A percentile compares a stretch with the other conserved stretches of the same genome.
phyloP scores from a whole-genome alignment of 2,888 invertebrate species.

The Drosophila infuscata region DNA sequence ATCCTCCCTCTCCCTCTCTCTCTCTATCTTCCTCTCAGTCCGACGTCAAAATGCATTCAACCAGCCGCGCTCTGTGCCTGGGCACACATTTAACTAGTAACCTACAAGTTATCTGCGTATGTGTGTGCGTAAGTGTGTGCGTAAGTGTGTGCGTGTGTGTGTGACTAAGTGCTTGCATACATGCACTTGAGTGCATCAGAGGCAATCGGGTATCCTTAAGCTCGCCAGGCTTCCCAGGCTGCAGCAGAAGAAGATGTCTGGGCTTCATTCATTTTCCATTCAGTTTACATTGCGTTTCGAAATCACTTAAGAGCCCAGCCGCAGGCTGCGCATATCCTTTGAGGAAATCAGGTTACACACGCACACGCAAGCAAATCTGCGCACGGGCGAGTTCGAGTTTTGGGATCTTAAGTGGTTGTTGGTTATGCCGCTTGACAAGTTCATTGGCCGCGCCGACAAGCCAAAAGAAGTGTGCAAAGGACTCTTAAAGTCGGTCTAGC shows the following conservation, averaged over 20 bases:
- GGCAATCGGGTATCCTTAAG: constrained; percentile 64
- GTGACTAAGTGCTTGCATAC: constrained; percentile 72
- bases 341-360: constrained; percentile 77
- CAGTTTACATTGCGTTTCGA: constrained; percentile 57
- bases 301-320: constrained; percentile 77
- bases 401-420: constrained; percentile 61
- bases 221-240: constrained; percentile 25
- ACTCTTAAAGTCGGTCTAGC: neutral
- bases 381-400: constrained; percentile 32
- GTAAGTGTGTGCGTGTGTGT: constrained; percentile 29
- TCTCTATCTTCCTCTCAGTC: neutral
- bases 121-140: neutral
- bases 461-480: constrained; percentile 19
- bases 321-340: constrained; percentile 72
- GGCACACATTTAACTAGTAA: constrained; percentile 68
- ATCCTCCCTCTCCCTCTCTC: neutral
- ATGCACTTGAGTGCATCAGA: constrained; percentile 65
- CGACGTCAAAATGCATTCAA: constrained; percentile 27
- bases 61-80: constrained; percentile 13
- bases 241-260: constrained; percentile 13
- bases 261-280: constrained; percentile 44
- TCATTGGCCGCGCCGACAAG: constrained; percentile 61
- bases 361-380: constrained; percentile 20
- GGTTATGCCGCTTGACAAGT: constrained; percentile 55
- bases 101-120: constrained; percentile 59